These are phyloP conservation scores for Reticulitermes lucifugus DNA, from an alignment of 2,888 invertebrate species.

Conservation along the genomic window DNA sequence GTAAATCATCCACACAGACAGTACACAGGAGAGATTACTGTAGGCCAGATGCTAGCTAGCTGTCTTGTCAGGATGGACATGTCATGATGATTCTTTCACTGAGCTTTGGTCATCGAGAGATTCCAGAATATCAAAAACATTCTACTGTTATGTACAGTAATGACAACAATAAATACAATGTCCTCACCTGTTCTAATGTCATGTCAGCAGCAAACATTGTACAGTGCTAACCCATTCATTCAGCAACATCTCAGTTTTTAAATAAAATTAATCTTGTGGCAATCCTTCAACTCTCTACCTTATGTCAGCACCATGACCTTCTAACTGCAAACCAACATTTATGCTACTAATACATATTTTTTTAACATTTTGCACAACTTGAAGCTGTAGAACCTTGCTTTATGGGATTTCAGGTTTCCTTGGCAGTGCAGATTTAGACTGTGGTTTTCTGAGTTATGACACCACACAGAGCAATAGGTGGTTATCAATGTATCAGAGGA, in stretches of 20 bases:
- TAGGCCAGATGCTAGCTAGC: background rate
- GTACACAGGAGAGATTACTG: background rate
- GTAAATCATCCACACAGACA: slow-evolving; percentile 3
- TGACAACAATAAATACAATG: slow-evolving; percentile 14
- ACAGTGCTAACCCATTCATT: background rate
- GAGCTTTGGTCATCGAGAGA: slow-evolving; percentile 31
- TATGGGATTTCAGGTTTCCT: no score
- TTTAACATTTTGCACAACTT: no score
- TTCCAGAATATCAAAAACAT: background rate
- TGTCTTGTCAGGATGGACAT: background rate
- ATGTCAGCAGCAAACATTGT: background rate
- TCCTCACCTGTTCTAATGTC: background rate
- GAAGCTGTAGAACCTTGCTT: no score
- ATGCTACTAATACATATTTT: no score
- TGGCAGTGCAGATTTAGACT: no score
- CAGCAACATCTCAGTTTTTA: background rate
- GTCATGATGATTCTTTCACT: background rate
- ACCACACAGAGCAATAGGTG: no score
- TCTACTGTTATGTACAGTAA: background rate
- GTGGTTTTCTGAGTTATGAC: no score
- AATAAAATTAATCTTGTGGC: no score
- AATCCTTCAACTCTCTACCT: no score
- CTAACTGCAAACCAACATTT: no score
- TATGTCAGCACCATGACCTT: no score
- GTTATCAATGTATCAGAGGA: no score